Evolutionary conservation across 2,888 invertebrate genomes (phyloP).

Genomic region (Chironomus tentans): DNA sequence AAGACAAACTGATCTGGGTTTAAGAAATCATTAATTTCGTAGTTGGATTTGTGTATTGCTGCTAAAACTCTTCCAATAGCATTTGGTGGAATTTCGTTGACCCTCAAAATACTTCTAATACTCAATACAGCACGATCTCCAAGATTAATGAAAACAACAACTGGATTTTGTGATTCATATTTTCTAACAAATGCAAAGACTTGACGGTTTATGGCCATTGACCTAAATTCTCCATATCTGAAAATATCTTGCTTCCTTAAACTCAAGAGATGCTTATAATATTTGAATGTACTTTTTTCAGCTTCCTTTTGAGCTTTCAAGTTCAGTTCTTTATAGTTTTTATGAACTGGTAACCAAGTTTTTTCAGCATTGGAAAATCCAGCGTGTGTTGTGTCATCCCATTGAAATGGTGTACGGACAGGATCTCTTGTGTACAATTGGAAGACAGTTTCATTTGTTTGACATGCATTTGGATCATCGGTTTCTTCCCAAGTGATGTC

Average conservation of each 20-base stretch:
- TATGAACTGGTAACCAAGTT: constrained; percentile 56
- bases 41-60: not conserved
- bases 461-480: constrained; percentile 42
- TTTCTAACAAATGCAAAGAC: not conserved
- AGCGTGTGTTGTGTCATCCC: constrained; percentile 30
- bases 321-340: constrained; percentile 47
- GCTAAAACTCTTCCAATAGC: not conserved
- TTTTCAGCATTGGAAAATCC: constrained; percentile 45
- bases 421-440: constrained; percentile 51
- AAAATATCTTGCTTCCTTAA: not conserved
- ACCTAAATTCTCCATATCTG: not conserved
- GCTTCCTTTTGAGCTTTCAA: constrained; percentile 43
- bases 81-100: not conserved
- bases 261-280: not conserved
- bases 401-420: constrained; percentile 60
- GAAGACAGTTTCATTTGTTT: constrained; percentile 42
- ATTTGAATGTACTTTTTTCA: constrained; percentile 40
- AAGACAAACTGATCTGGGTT: not conserved
- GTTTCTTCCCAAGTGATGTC: constrained; percentile 35
- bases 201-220: not conserved
- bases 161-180: not conserved
- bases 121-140: not conserved
- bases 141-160: not conserved
- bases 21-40: not conserved
- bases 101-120: not conserved